phyloP scores from a whole-genome alignment of 2,888 invertebrate genomes.

The Gonocerus acuteangulatus region DNA sequence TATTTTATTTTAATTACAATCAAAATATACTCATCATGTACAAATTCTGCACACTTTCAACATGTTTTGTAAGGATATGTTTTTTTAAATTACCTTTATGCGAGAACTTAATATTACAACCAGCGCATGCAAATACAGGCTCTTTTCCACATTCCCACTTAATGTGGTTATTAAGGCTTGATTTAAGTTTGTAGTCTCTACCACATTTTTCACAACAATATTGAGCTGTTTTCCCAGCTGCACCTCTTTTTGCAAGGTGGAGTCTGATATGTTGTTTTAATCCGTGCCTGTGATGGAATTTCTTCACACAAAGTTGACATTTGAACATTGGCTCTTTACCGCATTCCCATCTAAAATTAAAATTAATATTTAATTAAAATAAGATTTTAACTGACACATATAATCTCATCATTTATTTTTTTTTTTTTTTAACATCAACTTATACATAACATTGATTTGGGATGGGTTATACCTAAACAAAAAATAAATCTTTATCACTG shows the following conservation, averaged over 20 bases:
- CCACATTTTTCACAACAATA: conserved; percentile 50
- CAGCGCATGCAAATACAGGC: conserved; percentile 70
- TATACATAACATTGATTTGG: too few relatives aligned
- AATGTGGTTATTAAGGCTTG: conserved; percentile 70
- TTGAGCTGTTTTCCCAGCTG: not conserved
- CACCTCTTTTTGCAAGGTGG: not conserved
- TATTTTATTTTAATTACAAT: too few relatives aligned
- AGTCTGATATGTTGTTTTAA: conserved; percentile 20
- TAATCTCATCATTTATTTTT: too few relatives aligned
- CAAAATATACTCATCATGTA: too few relatives aligned
- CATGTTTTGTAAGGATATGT: conserved; percentile 19
- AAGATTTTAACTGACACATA: too few relatives aligned
- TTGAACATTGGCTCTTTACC: conserved; percentile 24
- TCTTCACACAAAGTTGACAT: conserved; percentile 12
- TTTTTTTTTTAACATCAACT: too few relatives aligned
- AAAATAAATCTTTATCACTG: too few relatives aligned
- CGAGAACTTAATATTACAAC: conserved; percentile 69
- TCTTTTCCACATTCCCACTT: conserved; percentile 78
- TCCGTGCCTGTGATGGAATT: conserved; percentile 21
- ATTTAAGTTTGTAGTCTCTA: conserved; percentile 74
- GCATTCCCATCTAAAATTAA: conserved; percentile 19
- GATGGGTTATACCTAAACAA: too few relatives aligned
- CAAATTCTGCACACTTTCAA: not conserved
- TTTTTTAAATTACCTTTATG: conserved; percentile 49
- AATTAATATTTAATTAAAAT: not conserved